Evolutionary conservation across 2,888 invertebrate genomes (phyloP).

Genomic region (Cheilosia pagana): DNA sequence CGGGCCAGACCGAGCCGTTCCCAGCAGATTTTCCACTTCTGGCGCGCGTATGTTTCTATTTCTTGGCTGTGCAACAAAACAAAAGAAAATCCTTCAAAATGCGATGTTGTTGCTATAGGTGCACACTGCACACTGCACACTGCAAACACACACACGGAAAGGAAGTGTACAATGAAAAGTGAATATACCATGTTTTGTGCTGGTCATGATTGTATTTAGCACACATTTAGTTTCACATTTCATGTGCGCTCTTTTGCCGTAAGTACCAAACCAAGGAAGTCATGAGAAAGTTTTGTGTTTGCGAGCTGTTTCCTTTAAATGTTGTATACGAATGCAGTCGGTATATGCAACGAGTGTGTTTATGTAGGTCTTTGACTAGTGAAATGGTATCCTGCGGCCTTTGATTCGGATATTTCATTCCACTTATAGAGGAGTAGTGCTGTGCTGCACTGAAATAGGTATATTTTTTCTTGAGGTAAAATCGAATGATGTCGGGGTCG

Average conservation of each 20-base stretch:
- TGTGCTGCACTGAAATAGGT: slow-evolving; percentile 41
- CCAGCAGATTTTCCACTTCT: slow-evolving; percentile 64
- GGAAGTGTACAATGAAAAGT: slow-evolving; percentile 60
- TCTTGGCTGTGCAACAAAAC: slow-evolving; percentile 32
- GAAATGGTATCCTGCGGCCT: slow-evolving; percentile 72
- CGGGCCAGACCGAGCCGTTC: slow-evolving; percentile 19
- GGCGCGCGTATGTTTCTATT: slow-evolving; percentile 13
- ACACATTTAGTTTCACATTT: slow-evolving; percentile 68
- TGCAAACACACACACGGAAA: slow-evolving; percentile 1
- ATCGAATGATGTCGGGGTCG: slow-evolving; percentile 64
- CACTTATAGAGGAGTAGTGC: slow-evolving; percentile 63
- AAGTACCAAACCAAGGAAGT: slow-evolving; percentile 66
- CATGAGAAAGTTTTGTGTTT: slow-evolving; percentile 59
- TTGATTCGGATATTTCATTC: slow-evolving; percentile 74
- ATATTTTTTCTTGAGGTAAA: slow-evolving; percentile 10
- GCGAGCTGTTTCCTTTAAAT: slow-evolving; percentile 17
- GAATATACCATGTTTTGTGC: slow-evolving; percentile 47
- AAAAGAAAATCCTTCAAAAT: slow-evolving; percentile 12
- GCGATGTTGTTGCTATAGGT: slow-evolving; percentile 1
- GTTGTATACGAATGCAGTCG: slow-evolving; percentile 18
- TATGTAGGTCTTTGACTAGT: slow-evolving; percentile 59
- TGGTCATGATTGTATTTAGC: slow-evolving; percentile 69
- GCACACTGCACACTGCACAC: too few relatives aligned
- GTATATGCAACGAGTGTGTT: slow-evolving; percentile 1
- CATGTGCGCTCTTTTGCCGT: slow-evolving; percentile 38